Base-by-base conservation (phyloP, 2,113 vertebrate genomes). In the Oxygymnocypris stewartii region DNA sequence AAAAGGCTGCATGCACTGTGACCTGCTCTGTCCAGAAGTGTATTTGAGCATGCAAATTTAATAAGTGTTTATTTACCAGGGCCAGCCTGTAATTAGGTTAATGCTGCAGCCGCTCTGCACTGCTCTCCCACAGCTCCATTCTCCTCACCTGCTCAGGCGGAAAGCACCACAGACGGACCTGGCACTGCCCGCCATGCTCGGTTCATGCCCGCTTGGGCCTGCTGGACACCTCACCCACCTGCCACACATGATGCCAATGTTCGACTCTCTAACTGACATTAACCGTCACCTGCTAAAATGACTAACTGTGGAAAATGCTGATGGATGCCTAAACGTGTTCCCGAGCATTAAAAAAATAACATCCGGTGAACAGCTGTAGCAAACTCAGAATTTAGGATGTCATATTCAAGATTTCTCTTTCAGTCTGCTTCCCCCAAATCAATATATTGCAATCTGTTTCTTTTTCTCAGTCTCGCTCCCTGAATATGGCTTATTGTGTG, bases 21-120 rank as follows among this genome's bases (percentile, higher is more conserved):
- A 79, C 42, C 84, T 3, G 47, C 73, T 85, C 75, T 54, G 12
- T 75, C 79, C 87, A 88, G 67, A 87, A 89, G 86, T 89, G 84
- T 90, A 90, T 90, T 84, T 90, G 89, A 89, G 89, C 89, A 90
- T 90, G 89, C 89, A 90, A 90, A 90, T 90, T 90, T 90, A 90
- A 90, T 90, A 88, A 88, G 87, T 89, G 86, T 89, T 89, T 90
- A 90, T 90, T 90, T 89, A 87, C 84, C 44, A 51, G 57, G n/a
- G 79, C 77, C 86, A 77, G 87, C n/a, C 59, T 88, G 89, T 90
- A 90, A 90, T 90, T 90, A 88, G 84, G 87, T 90, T 90, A 90
- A 89, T 90, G 89, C 86, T 87, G 86, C 89, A 88, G 84, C 65
- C 49, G 51, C 76, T 40, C n/a, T 69, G 80, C 69, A 69, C 85